phyloP scores from a whole-genome alignment of 2,888 invertebrate genomes.

The Stenchaetothrips biformis region DNA sequence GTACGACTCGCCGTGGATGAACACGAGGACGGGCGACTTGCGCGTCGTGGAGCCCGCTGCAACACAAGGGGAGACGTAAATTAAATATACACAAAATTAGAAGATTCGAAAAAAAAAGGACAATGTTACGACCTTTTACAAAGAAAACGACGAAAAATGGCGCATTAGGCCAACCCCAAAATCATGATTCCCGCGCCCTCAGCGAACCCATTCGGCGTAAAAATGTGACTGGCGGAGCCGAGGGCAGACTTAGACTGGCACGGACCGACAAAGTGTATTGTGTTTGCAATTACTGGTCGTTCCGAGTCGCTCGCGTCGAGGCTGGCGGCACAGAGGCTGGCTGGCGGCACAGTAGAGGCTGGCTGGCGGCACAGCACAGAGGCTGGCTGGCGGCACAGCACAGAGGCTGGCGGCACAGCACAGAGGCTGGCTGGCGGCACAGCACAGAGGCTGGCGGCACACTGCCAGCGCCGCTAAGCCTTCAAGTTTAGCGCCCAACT shows the following conservation, averaged over 20 bases:
- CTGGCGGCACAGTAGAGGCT: background rate
- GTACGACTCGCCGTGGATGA: conserved; percentile 92
- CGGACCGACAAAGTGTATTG: background rate
- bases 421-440: background rate
- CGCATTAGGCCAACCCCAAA: background rate
- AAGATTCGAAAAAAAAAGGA: background rate
- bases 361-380: no score
- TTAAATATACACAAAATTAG: background rate
- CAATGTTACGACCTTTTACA: background rate
- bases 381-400: background rate
- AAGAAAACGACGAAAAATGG: background rate
- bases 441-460: background rate
- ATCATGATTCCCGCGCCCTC: background rate
- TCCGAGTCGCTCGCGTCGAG: background rate
- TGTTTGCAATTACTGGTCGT: background rate
- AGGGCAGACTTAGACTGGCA: background rate
- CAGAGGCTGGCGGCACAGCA: no score
- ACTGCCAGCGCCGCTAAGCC: background rate
- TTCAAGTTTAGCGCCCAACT: background rate
- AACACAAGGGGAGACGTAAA: background rate
- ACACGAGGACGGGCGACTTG: conserved; percentile 76
- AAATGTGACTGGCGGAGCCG: background rate
- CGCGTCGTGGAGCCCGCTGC: background rate
- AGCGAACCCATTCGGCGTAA: background rate
- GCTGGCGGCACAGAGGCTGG: background rate